A percentile compares a stretch with the other conserved stretches of the same genome.
phyloP scores from a whole-genome alignment of 1,140 invertebrate genomes.

The Venustaconcha ellipsiformis region DNA sequence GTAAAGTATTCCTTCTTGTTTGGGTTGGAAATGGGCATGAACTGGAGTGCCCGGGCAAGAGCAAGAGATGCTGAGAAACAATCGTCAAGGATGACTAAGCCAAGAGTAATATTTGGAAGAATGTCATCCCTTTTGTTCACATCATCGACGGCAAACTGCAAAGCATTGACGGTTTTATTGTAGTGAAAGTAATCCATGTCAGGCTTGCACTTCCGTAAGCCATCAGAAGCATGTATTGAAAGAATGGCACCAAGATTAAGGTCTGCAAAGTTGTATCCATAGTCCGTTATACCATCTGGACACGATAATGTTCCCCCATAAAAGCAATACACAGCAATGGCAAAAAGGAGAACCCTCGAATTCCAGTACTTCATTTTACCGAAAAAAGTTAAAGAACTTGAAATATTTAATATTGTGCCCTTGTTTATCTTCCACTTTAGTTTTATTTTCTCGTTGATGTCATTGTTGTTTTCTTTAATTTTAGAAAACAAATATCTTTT shows the following conservation, averaged over 20 bases:
- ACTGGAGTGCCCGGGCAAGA: constrained; percentile 41
- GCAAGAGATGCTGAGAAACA: constrained; percentile 39
- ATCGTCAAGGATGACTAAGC: constrained; percentile 40
- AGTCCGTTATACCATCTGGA: too few relatives aligned
- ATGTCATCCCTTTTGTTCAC: constrained; percentile 37
- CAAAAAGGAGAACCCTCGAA: too few relatives aligned
- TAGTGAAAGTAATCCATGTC: constrained; percentile 19
- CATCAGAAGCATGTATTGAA: constrained; percentile 33
- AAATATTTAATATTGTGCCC: too few relatives aligned
- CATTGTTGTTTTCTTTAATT: too few relatives aligned
- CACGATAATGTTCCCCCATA: too few relatives aligned
- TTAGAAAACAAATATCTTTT: too few relatives aligned
- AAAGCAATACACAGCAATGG: too few relatives aligned
- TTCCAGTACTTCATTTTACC: too few relatives aligned
- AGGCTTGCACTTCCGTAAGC: constrained; percentile 22
- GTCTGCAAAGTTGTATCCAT: constrained; percentile 15
- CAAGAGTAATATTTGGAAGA: constrained; percentile 38
- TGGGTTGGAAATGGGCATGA: constrained; percentile 35
- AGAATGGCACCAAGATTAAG: constrained; percentile 45
- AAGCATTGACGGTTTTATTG: constrained; percentile 37
- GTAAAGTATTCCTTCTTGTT: neutral
- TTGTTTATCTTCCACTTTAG: too few relatives aligned
- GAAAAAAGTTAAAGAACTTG: too few relatives aligned
- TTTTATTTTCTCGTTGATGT: too few relatives aligned
- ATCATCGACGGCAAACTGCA: constrained; percentile 38